phyloP scores from a whole-genome alignment of 1,140 invertebrate species.

The Papilio polytes region DNA sequence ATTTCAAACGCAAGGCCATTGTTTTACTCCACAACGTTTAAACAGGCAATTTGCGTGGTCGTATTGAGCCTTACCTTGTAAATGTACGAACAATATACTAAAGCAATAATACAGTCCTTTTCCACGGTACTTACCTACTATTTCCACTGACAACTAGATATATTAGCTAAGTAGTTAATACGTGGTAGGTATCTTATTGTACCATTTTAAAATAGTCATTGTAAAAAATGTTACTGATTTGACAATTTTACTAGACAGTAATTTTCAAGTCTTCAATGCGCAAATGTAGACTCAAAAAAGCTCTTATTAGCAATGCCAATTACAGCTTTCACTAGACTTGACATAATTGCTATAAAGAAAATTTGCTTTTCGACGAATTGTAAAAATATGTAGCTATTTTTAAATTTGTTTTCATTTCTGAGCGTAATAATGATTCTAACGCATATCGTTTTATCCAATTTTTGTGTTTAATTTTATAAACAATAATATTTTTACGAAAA shows the following conservation, averaged over 20 bases:
- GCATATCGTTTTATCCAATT: background rate
- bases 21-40: constrained; percentile 4
- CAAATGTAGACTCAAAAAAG: background rate
- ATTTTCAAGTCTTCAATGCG: background rate
- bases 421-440: background rate
- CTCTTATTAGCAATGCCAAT: background rate
- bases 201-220: too few relatives aligned
- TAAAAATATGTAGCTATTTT: background rate
- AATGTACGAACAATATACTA: background rate
- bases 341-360: background rate
- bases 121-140: too few relatives aligned
- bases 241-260: too few relatives aligned
- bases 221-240: too few relatives aligned
- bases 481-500: too few relatives aligned
- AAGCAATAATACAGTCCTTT: background rate
- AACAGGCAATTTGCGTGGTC: constrained; percentile 5
- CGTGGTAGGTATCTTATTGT: too few relatives aligned
- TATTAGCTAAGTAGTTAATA: too few relatives aligned
- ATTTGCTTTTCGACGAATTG: background rate
- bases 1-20: background rate
- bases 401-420: background rate
- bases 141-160: too few relatives aligned
- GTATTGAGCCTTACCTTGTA: background rate
- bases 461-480: too few relatives aligned
- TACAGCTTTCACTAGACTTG: background rate